A percentile compares a stretch with the other conserved stretches of the same genome.
Evolutionary conservation across 35 echinoderm and acorn worm genomes (phyloP).

Genomic region (Heliocidaris tuberculata): DNA sequence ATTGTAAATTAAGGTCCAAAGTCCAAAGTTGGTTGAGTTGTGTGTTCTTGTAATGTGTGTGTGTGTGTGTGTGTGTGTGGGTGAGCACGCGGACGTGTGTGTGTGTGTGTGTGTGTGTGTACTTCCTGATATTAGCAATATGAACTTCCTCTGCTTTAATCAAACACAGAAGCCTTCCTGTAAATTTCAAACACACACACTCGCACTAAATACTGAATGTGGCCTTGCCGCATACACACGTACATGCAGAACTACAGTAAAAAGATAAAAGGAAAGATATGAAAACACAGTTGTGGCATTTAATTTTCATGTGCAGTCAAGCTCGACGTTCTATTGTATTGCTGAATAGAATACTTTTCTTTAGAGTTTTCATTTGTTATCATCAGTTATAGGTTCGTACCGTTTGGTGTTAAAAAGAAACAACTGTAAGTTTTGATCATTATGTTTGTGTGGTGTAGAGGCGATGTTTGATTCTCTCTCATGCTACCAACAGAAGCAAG

Average conservation of each 20-base stretch:
- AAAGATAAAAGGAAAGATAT: neutral
- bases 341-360: neutral
- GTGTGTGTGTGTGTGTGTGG: neutral
- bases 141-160: neutral
- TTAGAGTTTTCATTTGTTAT: neutral
- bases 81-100: too few species aligned
- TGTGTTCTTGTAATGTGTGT: neutral
- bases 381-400: neutral
- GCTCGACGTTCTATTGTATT: neutral
- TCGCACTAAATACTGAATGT: neutral
- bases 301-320: constrained; percentile 3
- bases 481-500: neutral
- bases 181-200: neutral
- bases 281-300: neutral
- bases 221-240: neutral
- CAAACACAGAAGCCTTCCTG: constrained; percentile 8
- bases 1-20: neutral
- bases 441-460: neutral
- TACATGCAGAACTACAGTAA: neutral
- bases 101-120: neutral
- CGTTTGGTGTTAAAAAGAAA: neutral
- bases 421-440: neutral
- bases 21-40: neutral
- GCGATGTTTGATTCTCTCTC: neutral
- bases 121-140: neutral